Conservation (phyloP, 2,797 vertebrate species). For the Tokudaia tokunoshimensis region DNA sequence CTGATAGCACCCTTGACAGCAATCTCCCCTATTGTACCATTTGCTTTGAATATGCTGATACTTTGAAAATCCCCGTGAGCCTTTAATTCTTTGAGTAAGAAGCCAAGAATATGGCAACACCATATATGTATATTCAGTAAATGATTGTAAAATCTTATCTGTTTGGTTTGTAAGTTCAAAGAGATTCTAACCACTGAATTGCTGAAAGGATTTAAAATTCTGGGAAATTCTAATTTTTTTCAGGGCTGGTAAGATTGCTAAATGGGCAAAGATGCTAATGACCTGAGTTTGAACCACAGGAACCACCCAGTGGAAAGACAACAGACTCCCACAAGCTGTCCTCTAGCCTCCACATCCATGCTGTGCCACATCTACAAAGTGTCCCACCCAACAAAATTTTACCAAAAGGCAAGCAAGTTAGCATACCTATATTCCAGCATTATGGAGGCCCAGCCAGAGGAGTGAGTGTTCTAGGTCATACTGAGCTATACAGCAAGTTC, state of each 20-base stretch:
- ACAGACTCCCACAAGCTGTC: background rate
- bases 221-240: background rate
- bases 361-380: background rate
- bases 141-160: constrained; percentile 3
- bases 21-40: background rate
- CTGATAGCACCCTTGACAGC: background rate
- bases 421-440: background rate
- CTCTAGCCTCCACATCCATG: background rate
- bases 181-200: background rate
- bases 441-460: background rate
- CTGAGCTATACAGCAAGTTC: too few species aligned
- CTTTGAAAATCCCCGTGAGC: background rate
- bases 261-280: background rate
- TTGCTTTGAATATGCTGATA: background rate
- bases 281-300: background rate
- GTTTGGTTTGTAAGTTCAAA: constrained; percentile 24
- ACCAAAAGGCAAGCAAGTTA: background rate
- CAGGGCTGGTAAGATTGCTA: background rate
- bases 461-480: background rate
- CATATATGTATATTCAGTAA: background rate
- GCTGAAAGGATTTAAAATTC: background rate
- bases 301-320: background rate
- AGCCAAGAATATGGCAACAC: background rate
- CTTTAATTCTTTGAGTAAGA: background rate
- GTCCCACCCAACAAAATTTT: too few species aligned